phyloP scores from a whole-genome alignment of 2,113 vertebrate species.

The Phalacrocorax brasilianus region DNA sequence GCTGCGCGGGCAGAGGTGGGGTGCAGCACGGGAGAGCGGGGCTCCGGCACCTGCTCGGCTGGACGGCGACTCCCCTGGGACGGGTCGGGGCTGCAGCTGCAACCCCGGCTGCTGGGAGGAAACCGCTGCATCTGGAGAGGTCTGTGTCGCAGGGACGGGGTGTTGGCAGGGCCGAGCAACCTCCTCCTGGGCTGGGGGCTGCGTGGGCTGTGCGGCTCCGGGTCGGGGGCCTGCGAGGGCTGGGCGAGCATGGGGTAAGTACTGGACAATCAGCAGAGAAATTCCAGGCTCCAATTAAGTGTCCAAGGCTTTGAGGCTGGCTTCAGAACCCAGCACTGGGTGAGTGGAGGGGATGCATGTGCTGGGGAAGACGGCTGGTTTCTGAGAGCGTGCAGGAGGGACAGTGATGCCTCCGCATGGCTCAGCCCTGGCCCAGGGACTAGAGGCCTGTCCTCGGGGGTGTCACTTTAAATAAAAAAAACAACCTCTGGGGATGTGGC shows the following conservation, averaged over 20 bases:
- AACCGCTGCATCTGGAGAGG: background rate
- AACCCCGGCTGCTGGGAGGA: background rate
- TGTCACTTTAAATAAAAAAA: background rate
- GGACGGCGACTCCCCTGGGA: background rate
- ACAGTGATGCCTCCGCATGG: accelerated
- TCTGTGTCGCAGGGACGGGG: background rate
- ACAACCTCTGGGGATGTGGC: background rate
- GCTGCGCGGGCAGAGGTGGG: background rate
- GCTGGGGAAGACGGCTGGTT: background rate
- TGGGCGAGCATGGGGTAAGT: background rate
- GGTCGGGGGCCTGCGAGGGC: background rate
- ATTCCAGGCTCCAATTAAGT: background rate
- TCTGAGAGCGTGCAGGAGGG: background rate
- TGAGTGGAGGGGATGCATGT: too few species aligned
- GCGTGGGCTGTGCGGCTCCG: background rate
- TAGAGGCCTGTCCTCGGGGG: too few species aligned
- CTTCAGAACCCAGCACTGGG: background rate
- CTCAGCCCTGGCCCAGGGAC: background rate
- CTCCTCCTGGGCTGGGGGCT: background rate
- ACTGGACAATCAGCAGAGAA: background rate
- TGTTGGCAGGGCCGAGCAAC: background rate
- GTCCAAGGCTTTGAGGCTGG: background rate
- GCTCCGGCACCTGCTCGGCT: background rate
- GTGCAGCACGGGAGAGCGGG: background rate
- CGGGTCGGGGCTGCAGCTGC: background rate